These are phyloP conservation scores for Asteroscopus sphinx DNA, from an alignment of 2,888 invertebrate genomes.

Conservation along the genomic window DNA sequence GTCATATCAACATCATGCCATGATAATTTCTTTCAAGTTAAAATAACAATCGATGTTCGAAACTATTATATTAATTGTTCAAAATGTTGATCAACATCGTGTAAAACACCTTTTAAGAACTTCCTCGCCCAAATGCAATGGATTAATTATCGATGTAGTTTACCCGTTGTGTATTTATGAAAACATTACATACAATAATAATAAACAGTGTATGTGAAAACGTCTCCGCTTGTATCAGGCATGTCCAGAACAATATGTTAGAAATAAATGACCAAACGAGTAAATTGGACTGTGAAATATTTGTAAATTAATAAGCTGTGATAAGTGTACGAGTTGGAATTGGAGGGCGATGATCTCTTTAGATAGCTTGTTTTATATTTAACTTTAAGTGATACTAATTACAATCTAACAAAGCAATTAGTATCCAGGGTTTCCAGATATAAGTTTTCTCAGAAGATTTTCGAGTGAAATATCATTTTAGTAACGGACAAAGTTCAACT, in stretches of 20 bases:
- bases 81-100: too few relatives aligned
- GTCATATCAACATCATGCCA: too few relatives aligned
- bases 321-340: constrained; percentile 77
- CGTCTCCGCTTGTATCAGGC: constrained; percentile 54
- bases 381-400: constrained; percentile 44
- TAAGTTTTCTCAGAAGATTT: too few relatives aligned
- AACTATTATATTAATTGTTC: too few relatives aligned
- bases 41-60: too few relatives aligned
- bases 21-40: too few relatives aligned
- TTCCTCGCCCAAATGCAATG: too few relatives aligned
- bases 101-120: too few relatives aligned
- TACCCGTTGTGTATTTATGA: constrained; percentile 22
- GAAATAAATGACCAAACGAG: constrained; percentile 76
- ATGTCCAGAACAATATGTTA: constrained; percentile 57
- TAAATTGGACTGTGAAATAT: constrained; percentile 75
- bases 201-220: constrained; percentile 41
- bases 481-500: too few relatives aligned
- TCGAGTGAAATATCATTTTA: too few relatives aligned
- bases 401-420: too few relatives aligned
- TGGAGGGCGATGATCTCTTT: constrained; percentile 58
- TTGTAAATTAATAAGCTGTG: constrained; percentile 86
- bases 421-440: too few relatives aligned
- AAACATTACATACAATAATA: background rate
- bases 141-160: background rate
- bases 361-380: constrained; percentile 47